phyloP scores from a whole-genome alignment of 2,888 invertebrate species.

The Protonemura montana region DNA sequence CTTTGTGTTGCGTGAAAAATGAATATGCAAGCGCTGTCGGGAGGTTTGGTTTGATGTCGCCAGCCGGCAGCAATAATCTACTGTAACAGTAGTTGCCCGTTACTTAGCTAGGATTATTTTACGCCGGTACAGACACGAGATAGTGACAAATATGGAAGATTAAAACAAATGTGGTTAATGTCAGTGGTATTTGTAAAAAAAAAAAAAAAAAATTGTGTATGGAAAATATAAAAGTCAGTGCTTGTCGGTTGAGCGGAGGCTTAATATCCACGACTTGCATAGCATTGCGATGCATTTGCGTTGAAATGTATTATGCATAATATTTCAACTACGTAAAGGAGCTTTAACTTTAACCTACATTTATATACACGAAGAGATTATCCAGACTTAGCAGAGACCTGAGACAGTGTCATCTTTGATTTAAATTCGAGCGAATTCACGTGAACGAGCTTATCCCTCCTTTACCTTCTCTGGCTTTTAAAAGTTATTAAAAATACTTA shows the following conservation, averaged over 20 bases:
- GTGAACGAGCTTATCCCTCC: background rate
- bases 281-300: background rate
- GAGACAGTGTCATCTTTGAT: constrained; percentile 12
- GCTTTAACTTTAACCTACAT: background rate
- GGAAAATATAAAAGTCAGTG: background rate
- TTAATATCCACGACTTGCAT: background rate
- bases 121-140: background rate
- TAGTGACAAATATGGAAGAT: background rate
- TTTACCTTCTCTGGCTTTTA: background rate
- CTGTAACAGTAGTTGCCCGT: background rate
- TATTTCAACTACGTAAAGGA: background rate
- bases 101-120: background rate
- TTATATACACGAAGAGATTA: background rate
- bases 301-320: background rate
- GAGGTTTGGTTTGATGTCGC: background rate
- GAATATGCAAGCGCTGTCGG: background rate
- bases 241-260: background rate
- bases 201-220: background rate
- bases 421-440: background rate
- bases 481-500: background rate
- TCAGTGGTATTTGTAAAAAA: too few relatives aligned
- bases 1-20: background rate
- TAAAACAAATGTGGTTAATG: background rate
- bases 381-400: background rate
- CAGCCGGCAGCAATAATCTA: background rate